A percentile compares a stretch with the other conserved stretches of the same genome.
These are phyloP conservation scores for Merodon equestris DNA, from an alignment of 2,888 invertebrate genomes.

Conservation along the genomic window DNA sequence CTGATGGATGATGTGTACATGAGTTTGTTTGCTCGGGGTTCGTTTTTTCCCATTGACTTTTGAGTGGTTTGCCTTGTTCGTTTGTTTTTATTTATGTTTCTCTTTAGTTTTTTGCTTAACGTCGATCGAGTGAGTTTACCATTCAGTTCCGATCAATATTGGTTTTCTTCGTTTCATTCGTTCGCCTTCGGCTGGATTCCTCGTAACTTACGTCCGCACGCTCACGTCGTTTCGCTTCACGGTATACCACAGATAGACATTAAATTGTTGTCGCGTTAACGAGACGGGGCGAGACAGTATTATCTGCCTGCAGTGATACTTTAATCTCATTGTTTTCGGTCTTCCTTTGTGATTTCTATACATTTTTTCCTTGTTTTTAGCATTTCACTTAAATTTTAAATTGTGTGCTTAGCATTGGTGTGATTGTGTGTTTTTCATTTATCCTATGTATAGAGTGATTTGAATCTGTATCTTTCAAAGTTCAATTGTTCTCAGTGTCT, in stretches of 20 bases:
- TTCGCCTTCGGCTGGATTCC: constrained; percentile 28
- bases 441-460: too few relatives aligned
- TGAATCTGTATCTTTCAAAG: too few relatives aligned
- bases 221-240: constrained; percentile 18
- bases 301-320: not conserved
- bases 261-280: not conserved
- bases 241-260: constrained; percentile 21
- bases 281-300: not conserved
- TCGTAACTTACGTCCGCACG: constrained; percentile 15
- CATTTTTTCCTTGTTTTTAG: too few relatives aligned
- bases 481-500: constrained; percentile 33
- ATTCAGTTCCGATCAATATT: constrained; percentile 57
- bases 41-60: not conserved
- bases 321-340: not conserved
- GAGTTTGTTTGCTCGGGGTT: constrained; percentile 8
- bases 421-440: constrained; percentile 10
- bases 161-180: constrained; percentile 53
- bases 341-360: not conserved
- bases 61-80: constrained; percentile 11
- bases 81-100: constrained; percentile 34
- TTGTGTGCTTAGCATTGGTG: constrained; percentile 10
- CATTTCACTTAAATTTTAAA: too few relatives aligned
- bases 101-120: constrained; percentile 27
- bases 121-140: constrained; percentile 24
- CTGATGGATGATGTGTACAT: not conserved